phyloP scores from a whole-genome alignment of 2,797 vertebrate species.

The Dipus sagitta region DNA sequence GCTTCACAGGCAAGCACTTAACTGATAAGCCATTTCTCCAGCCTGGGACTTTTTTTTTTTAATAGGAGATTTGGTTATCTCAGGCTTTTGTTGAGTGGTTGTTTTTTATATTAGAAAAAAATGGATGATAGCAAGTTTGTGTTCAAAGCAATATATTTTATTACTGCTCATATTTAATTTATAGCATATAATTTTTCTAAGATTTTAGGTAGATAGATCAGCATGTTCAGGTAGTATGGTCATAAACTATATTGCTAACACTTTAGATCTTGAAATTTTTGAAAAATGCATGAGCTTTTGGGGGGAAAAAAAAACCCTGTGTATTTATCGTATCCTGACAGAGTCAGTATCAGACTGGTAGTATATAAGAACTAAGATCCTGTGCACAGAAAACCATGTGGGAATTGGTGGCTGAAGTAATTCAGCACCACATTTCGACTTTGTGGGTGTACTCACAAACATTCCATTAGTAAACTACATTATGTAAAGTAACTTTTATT shows the following conservation, averaged over 20 bases:
- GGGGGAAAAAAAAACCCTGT: constrained; percentile 8
- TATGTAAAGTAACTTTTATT: constrained; percentile 44
- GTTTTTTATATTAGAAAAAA: constrained; percentile 47
- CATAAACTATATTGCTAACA: neutral
- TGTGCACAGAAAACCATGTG: neutral
- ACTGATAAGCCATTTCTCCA: too few relatives aligned
- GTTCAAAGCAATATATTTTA: constrained; percentile 55
- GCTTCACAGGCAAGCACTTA: too few relatives aligned
- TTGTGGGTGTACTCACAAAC: constrained; percentile 26
- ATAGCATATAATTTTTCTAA: constrained; percentile 8
- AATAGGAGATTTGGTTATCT: neutral
- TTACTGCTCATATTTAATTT: constrained; percentile 17
- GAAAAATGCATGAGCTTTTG: constrained; percentile 45
- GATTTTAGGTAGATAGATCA: neutral
- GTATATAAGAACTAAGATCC: neutral
- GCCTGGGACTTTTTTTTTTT: neutral
- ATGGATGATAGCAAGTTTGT: neutral
- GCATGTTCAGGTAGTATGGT: too few relatives aligned
- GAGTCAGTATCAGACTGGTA: neutral
- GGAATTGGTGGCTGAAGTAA: constrained; percentile 34
- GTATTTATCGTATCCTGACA: neutral
- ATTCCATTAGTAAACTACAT: constrained; percentile 40
- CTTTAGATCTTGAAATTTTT: constrained; percentile 57
- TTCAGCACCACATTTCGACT: neutral
- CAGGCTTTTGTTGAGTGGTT: constrained; percentile 24